Percentiles rank a stretch among this genome's conserved stretches.
Evolutionary conservation across 2,888 invertebrate genomes (phyloP).

Genomic region (Margaritifera margaritifera): DNA sequence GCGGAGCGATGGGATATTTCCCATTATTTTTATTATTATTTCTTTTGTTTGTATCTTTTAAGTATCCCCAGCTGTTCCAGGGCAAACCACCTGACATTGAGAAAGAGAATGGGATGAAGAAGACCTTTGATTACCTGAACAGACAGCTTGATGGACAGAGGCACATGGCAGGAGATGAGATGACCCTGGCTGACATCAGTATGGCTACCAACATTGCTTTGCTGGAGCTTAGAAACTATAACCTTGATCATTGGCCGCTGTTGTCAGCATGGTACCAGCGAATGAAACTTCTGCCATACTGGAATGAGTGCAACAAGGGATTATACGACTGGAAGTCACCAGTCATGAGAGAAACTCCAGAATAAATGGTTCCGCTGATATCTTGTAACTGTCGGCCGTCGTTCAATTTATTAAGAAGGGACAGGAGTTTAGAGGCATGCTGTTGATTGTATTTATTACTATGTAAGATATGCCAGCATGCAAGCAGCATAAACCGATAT

Average conservation of each 20-base stretch:
- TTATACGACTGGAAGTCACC: constrained; percentile 52
- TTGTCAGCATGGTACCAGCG: constrained; percentile 41
- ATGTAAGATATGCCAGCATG: no score
- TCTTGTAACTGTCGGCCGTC: no score
- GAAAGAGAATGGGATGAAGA: constrained; percentile 43
- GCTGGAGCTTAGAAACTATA: constrained; percentile 74
- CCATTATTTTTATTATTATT: no score
- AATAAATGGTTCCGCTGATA: no score
- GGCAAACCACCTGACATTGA: constrained; percentile 43
- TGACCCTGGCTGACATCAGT: constrained; percentile 86
- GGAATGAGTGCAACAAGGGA: constrained; percentile 43
- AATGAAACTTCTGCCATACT: constrained; percentile 44
- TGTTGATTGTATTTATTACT: no score
- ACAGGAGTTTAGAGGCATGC: no score
- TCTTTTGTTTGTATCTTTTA: constrained; percentile 4
- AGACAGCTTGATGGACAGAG: constrained; percentile 77
- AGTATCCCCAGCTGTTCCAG: constrained; percentile 48
- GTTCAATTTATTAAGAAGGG: no score
- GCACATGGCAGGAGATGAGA: constrained; percentile 82
- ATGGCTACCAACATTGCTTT: constrained; percentile 82
- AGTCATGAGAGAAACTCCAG: constrained; percentile 10
- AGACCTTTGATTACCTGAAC: constrained; percentile 46
- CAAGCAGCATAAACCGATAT: no score
- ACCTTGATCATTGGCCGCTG: constrained; percentile 41
- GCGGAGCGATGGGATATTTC: no score